Conservation (phyloP, 1,140 invertebrate species). For the Bombus confusus region DNA sequence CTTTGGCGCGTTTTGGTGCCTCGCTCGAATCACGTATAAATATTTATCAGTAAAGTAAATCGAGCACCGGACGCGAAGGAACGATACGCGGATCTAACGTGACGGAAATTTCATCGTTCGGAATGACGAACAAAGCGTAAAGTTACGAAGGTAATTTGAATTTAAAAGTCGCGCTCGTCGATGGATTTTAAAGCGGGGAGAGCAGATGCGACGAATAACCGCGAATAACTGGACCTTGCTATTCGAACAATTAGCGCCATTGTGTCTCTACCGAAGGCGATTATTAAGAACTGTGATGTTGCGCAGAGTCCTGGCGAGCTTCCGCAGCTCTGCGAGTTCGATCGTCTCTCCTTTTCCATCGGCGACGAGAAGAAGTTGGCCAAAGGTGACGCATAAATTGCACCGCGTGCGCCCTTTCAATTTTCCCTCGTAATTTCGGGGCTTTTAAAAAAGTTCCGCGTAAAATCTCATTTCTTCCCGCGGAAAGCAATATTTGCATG, state of each 20-base stretch:
- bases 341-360: background rate
- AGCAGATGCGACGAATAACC: background rate
- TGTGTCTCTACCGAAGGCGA: background rate
- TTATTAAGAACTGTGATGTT: background rate
- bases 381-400: conserved; percentile 44
- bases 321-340: background rate
- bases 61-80: background rate
- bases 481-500: conserved; percentile 48
- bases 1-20: background rate
- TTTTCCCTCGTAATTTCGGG: conserved; percentile 51
- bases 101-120: background rate
- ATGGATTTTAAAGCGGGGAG: background rate
- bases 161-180: background rate
- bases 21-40: conserved; percentile 8
- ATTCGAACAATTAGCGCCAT: conserved; percentile 31
- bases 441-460: conserved; percentile 53
- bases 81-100: background rate
- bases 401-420: conserved; percentile 39
- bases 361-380: conserved; percentile 10
- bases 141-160: background rate
- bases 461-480: conserved; percentile 48
- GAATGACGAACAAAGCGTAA: background rate
- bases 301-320: background rate
- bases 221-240: background rate
- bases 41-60: conserved; percentile 22